A percentile compares a stretch with the other conserved stretches of the same genome.
phyloP scores from a whole-genome alignment of 2,797 vertebrate species.

The Limosa lapponica region DNA sequence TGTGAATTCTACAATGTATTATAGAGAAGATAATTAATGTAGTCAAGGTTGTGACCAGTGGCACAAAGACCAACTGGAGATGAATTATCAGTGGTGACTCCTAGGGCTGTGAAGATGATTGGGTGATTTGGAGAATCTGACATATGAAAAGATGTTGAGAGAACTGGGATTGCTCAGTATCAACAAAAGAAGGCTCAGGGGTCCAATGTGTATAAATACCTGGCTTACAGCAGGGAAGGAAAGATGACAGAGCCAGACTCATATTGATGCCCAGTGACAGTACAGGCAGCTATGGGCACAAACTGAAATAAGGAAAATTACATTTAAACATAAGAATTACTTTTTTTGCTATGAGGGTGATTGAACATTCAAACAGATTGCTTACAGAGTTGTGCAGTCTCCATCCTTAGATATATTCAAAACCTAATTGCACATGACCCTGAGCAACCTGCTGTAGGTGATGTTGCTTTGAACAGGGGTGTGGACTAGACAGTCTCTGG shows the following conservation, averaged over 20 bases:
- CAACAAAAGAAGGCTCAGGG: neutral
- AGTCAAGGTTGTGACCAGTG: neutral
- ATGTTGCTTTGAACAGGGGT: accelerated
- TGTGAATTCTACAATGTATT: neutral
- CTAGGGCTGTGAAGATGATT: neutral
- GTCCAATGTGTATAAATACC: neutral
- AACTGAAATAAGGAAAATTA: neutral
- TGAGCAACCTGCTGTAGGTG: neutral
- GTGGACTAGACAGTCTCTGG: neutral
- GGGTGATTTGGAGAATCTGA: neutral
- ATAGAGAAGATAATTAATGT: neutral
- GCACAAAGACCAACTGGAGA: neutral
- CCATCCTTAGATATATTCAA: neutral
- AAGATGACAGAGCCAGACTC: neutral
- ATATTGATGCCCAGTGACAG: neutral
- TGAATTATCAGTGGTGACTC: neutral
- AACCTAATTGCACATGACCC: neutral
- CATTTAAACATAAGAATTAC: neutral
- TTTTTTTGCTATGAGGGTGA: accelerated
- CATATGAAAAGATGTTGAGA: neutral
- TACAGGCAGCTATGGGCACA: neutral
- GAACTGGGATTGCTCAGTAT: neutral
- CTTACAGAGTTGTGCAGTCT: neutral
- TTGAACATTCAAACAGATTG: neutral
- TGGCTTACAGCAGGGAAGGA: neutral